Evolutionary conservation across 1,140 invertebrate species (phyloP).

Genomic region (Arion vulgaris): DNA sequence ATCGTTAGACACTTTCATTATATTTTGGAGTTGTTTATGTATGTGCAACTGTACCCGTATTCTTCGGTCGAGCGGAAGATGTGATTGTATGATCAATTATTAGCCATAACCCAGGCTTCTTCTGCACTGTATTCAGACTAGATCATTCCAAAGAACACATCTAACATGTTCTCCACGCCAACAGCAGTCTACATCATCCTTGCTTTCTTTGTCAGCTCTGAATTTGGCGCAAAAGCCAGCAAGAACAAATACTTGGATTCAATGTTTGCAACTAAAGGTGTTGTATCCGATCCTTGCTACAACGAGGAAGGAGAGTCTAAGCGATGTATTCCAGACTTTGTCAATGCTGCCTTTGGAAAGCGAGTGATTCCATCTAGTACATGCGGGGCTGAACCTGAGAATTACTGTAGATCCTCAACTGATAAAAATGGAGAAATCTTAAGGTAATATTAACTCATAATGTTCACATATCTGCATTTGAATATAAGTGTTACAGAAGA

Average conservation of each 20-base stretch:
- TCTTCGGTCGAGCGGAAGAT: neutral
- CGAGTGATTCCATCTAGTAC: constrained; percentile 89
- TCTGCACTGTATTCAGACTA: neutral
- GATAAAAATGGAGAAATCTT: constrained; percentile 67
- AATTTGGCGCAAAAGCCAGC: neutral
- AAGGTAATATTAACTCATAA: constrained; percentile 45
- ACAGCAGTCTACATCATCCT: constrained; percentile 26
- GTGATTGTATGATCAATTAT: neutral
- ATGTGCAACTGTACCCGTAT: neutral
- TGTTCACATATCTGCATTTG: too few relatives aligned
- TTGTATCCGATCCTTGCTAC: constrained; percentile 86
- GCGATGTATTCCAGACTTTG: constrained; percentile 86
- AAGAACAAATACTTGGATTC: constrained; percentile 62
- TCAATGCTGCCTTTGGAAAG: constrained; percentile 95
- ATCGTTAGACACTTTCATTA: neutral
- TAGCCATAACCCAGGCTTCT: neutral
- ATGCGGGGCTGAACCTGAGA: constrained; percentile 81
- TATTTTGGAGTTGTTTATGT: neutral
- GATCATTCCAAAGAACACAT: constrained; percentile 7
- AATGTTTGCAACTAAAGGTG: constrained; percentile 70
- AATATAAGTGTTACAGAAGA: too few relatives aligned
- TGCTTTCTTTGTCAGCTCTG: constrained; percentile 1
- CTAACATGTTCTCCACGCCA: constrained; percentile 10
- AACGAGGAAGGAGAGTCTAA: constrained; percentile 77
- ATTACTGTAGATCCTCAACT: constrained; percentile 66